Conservation (phyloP, 1,140 invertebrate genomes). For the Bombus fervidus region DNA sequence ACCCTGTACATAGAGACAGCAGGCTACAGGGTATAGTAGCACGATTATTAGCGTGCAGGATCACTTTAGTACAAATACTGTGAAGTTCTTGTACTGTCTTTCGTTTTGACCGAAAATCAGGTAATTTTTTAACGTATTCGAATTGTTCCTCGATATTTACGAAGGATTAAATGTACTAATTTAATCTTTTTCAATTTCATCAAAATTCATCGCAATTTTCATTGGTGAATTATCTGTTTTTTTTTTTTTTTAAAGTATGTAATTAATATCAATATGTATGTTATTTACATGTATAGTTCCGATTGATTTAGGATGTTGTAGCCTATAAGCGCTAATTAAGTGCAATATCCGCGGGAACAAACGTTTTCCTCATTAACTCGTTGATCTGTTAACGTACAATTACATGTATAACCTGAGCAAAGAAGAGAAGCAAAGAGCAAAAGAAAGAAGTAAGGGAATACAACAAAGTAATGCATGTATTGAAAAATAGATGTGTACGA, state of each 20-base stretch:
- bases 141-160: neutral
- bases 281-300: neutral
- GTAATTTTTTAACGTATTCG: neutral
- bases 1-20: neutral
- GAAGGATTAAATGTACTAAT: neutral
- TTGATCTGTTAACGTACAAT: slow-evolving; percentile 22
- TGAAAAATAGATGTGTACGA: slow-evolving; percentile 33
- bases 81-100: neutral
- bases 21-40: slow-evolving; percentile 31
- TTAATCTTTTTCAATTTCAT: neutral
- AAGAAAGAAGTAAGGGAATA: neutral
- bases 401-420: neutral
- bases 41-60: neutral
- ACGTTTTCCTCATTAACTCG: slow-evolving; percentile 23
- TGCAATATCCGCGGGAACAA: slow-evolving; percentile 10
- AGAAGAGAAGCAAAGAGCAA: too few relatives aligned
- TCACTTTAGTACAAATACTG: neutral
- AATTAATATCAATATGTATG: too few relatives aligned
- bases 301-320: neutral
- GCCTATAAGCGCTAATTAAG: neutral
- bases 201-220: neutral
- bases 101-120: neutral
- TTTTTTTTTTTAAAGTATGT: neutral
- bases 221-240: neutral
- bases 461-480: slow-evolving; percentile 58